Conservation (phyloP, 2,113 vertebrate genomes). For the Gadus macrocephalus region DNA sequence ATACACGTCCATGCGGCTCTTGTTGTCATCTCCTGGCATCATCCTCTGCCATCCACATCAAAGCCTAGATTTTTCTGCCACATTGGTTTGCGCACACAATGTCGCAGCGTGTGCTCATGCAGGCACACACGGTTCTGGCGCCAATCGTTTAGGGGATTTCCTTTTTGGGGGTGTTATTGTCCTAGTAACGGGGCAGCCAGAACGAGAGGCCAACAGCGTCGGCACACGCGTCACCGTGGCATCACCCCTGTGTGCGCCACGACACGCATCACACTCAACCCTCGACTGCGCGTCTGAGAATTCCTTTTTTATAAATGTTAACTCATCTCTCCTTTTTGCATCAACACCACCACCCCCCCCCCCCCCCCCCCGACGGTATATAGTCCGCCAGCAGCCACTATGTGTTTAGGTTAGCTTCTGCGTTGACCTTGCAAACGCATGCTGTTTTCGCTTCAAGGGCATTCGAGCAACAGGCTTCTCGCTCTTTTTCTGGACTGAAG, state of each 20-base stretch:
- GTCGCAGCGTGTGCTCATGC: no score
- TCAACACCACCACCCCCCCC: conserved; percentile 13
- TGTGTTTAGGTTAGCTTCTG: conserved; percentile 22
- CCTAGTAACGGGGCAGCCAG: conserved; percentile 37
- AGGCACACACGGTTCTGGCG: no score
- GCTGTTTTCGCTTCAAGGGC: conserved; percentile 6
- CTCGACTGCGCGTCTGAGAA: conserved; percentile 10
- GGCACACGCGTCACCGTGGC: conserved; percentile 25
- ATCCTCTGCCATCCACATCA: no score
- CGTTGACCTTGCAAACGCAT: conserved; percentile 14
- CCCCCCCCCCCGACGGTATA: not conserved
- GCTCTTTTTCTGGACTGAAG: not conserved
- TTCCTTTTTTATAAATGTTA: conserved; percentile 6
- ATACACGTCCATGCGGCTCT: no score
- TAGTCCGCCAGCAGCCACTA: not conserved
- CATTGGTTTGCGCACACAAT: no score
- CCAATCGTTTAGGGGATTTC: not conserved
- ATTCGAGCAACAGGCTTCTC: conserved; percentile 21
- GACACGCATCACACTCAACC: no score
- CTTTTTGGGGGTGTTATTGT: conserved; percentile 37
- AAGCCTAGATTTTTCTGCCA: no score
- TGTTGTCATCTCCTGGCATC: no score
- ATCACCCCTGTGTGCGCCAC: no score
- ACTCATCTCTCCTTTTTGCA: not conserved
- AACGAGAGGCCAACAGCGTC: conserved; percentile 12